Conservation (phyloP, 2,797 vertebrate species). For the Gymnodraco acuticeps region DNA sequence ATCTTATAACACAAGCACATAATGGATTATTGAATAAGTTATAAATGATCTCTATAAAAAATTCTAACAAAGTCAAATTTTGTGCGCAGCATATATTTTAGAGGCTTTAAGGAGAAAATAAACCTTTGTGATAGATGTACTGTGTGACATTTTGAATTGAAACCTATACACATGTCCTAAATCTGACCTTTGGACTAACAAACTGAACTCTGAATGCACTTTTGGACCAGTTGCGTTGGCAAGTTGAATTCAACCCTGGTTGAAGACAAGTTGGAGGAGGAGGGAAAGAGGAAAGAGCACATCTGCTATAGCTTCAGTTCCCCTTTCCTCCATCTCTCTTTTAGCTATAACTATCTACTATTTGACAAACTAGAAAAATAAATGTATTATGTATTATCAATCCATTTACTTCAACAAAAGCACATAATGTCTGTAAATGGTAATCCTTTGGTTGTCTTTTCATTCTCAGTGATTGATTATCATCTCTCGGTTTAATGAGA, state of each 20-base stretch:
- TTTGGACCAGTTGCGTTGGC: conserved; percentile 1
- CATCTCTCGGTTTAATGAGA: conserved; percentile 65
- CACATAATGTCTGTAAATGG: conserved; percentile 82
- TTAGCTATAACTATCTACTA: conserved; percentile 74
- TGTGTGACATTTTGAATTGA: not conserved
- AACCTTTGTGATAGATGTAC: not conserved
- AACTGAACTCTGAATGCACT: conserved; percentile 33
- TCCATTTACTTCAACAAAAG: conserved; percentile 70
- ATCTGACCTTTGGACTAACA: not conserved
- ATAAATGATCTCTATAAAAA: not conserved
- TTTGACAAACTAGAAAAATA: conserved; percentile 73
- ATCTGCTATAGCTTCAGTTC: conserved; percentile 25
- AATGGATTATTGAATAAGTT: not conserved
- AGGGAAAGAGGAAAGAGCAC: conserved; percentile 48
- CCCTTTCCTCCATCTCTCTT: conserved; percentile 58
- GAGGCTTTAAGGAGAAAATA: not conserved
- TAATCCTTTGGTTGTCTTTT: conserved; percentile 77
- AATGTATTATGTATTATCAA: conserved; percentile 77
- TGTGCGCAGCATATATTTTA: conserved; percentile 1
- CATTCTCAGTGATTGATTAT: conserved; percentile 75
- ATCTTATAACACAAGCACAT: conserved; percentile 36
- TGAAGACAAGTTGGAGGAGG: conserved; percentile 1
- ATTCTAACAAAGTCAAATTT: conserved; percentile 26
- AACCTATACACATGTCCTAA: not conserved
- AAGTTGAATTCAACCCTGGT: conserved; percentile 16